Evolutionary conservation across 2,888 invertebrate genomes (phyloP), one percentile per base, ranked within the genome.

Genomic region (Desoria tigrina): DNA sequence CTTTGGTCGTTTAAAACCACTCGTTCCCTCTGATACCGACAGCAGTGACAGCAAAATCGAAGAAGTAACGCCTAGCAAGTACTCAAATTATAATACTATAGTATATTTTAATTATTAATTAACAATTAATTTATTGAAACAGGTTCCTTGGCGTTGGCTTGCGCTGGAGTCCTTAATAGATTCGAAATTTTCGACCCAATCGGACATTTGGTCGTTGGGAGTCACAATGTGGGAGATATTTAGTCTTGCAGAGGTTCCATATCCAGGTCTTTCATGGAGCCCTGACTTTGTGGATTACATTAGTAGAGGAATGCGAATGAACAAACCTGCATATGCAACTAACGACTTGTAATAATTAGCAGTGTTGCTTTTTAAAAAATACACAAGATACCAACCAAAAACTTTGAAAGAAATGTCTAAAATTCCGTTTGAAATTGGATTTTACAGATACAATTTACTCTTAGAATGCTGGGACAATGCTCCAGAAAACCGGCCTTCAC

Each of bases 391-490:
- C n/a, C n/a, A n/a, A n/a, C n/a, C n/a, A n/a, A n/a, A n/a, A n/a
- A n/a, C n/a, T n/a, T n/a, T n/a, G n/a, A n/a, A n/a, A n/a, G n/a
- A n/a, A n/a, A n/a, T n/a, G n/a, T n/a, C n/a, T n/a, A n/a, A n/a
- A n/a, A n/a, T n/a, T n/a, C n/a, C n/a, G n/a, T n/a, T n/a, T n/a
- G n/a, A n/a, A n/a, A n/a, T n/a, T n/a, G n/a, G 9, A 39, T 39
- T 9, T 39, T 55, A 6, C 32, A 55, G 55, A 27, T 55, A 55
- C 18, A 32, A 27, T n/a, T 9, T 28, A 32, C 55, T 32, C 16
- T 18, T 55, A 3, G 55, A 55, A 55, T 55, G 55, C 28, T 55
- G 55, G 55, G 55, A 55, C n/a, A 32, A 55, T 32, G 23, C 11
- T 21, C 55, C 55, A 55, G 28, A 3, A 6, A 24, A 18, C 3